These are phyloP conservation scores for Graphium colonna DNA, from an alignment of 2,888 invertebrate genomes.

Conservation along the genomic window DNA sequence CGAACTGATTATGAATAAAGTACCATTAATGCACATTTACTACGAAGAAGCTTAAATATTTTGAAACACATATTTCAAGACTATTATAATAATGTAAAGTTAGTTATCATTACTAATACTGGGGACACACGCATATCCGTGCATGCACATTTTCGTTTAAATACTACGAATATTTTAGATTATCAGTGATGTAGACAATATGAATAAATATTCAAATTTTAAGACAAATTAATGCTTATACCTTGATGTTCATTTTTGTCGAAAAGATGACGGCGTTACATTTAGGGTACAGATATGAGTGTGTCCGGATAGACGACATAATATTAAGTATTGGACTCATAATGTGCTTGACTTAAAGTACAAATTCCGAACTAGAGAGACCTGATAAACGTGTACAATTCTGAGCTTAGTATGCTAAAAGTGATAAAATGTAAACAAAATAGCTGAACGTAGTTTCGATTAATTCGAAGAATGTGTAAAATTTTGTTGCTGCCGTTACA, in stretches of 20 bases:
- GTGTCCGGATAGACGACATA: background rate
- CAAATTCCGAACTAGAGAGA: conserved; percentile 27
- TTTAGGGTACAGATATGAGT: background rate
- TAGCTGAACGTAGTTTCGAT: background rate
- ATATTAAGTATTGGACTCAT: background rate
- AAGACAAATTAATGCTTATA: too few relatives aligned
- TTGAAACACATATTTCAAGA: background rate
- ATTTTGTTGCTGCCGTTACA: too few relatives aligned
- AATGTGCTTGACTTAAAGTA: conserved; percentile 2
- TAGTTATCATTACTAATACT: conserved; percentile 14
- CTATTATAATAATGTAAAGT: background rate
- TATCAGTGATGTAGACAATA: too few relatives aligned
- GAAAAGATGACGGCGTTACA: too few relatives aligned
- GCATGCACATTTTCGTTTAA: background rate
- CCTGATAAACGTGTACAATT: conserved; percentile 30
- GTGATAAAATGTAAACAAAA: background rate
- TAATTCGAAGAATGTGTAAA: too few relatives aligned
- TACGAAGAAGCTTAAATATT: background rate
- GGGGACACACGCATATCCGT: conserved; percentile 10
- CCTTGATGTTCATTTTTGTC: too few relatives aligned
- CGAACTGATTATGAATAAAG: background rate
- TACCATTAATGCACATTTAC: background rate
- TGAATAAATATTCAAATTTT: background rate
- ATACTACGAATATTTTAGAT: too few relatives aligned
- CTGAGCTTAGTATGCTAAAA: too few relatives aligned